These are phyloP conservation scores for Betta splendens DNA, from an alignment of 2,797 vertebrate species.

Conservation along the genomic window DNA sequence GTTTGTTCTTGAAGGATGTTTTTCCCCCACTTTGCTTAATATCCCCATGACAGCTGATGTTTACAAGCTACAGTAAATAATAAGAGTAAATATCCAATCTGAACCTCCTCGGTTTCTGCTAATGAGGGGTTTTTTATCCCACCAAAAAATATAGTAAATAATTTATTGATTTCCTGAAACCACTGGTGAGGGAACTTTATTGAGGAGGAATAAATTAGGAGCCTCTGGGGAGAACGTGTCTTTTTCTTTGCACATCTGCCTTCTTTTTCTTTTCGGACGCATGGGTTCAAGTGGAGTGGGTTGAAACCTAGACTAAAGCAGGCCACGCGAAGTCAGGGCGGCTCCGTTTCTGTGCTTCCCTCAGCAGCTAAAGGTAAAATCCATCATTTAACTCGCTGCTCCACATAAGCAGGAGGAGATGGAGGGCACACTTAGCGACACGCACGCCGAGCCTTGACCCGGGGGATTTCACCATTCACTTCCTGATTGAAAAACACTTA, in stretches of 20 bases:
- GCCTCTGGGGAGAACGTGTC: no score
- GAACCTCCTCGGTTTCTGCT: neutral
- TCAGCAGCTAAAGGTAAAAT: neutral
- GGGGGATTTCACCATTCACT: constrained; percentile 9
- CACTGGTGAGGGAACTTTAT: no score
- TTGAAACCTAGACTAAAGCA: neutral
- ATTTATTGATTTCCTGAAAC: neutral
- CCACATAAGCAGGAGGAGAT: constrained; percentile 13
- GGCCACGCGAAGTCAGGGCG: no score
- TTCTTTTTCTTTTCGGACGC: no score
- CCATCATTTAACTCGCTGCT: constrained; percentile 23
- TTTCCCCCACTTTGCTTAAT: neutral
- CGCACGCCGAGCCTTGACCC: constrained; percentile 24
- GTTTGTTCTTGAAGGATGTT: neutral
- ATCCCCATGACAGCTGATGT: no score
- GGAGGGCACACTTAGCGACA: neutral
- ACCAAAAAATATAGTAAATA: neutral
- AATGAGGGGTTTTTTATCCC: neutral
- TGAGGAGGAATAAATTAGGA: no score
- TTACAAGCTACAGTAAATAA: neutral
- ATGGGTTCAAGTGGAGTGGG: neutral
- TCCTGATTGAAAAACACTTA: constrained; percentile 16
- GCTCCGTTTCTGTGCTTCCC: neutral
- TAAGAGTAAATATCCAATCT: neutral
- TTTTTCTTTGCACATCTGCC: no score